A percentile compares a stretch with the other conserved stretches of the same genome.
These are phyloP conservation scores for Ochotona princeps DNA, from an alignment of 2,113 vertebrate genomes.

Conservation along the genomic window DNA sequence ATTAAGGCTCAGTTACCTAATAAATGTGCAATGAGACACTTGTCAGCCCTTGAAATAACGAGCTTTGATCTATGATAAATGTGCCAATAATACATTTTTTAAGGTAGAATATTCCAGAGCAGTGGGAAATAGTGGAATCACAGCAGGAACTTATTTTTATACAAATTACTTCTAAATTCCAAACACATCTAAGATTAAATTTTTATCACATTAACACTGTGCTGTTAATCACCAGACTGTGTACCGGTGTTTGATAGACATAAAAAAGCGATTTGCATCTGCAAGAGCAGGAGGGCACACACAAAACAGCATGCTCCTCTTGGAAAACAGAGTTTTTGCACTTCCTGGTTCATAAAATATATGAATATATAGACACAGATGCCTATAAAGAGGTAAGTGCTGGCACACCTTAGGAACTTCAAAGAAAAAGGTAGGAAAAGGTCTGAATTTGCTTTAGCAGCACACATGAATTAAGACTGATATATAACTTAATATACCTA, in stretches of 20 bases:
- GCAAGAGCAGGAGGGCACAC: conserved; percentile 42
- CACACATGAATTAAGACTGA: not conserved
- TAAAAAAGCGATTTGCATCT: conserved; percentile 65
- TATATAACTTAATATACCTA: not conserved
- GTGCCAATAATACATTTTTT: conserved; percentile 76
- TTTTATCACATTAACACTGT: conserved; percentile 79
- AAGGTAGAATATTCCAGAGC: conserved; percentile 77
- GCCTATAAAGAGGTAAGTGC: conserved; percentile 29
- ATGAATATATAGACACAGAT: conserved; percentile 52
- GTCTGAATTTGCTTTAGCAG: conserved; percentile 41
- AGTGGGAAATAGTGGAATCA: conserved; percentile 66
- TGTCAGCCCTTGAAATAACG: conserved; percentile 79
- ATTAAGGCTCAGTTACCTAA: conserved; percentile 79
- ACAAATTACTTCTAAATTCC: conserved; percentile 78
- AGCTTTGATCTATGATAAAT: conserved; percentile 72
- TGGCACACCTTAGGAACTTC: conserved; percentile 7
- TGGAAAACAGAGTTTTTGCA: conserved; percentile 59
- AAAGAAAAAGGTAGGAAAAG: conserved; percentile 41
- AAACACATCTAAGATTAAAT: conserved; percentile 82
- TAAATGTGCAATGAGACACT: conserved; percentile 68
- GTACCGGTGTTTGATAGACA: conserved; percentile 67
- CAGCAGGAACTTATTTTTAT: conserved; percentile 76
- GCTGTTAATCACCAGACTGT: conserved; percentile 73
- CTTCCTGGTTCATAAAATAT: conserved; percentile 30
- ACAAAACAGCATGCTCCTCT: conserved; percentile 4